Conservation (phyloP, 2,113 vertebrate species). For the Marmota monax region DNA sequence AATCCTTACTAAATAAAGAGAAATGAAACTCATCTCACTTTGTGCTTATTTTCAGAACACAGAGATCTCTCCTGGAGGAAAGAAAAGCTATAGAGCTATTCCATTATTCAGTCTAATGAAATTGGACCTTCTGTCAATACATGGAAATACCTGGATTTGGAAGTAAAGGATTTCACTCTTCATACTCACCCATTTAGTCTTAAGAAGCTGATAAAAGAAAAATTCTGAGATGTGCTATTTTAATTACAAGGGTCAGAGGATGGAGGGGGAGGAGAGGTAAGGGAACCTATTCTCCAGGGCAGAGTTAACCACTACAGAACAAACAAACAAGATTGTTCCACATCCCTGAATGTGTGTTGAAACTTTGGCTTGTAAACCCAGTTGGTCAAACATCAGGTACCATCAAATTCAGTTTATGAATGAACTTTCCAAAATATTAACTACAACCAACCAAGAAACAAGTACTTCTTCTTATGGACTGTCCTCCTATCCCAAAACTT, state of each 20-base stretch:
- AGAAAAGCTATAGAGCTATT: not conserved
- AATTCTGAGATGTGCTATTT: not conserved
- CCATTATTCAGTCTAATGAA: constrained; percentile 61
- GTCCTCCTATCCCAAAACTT: not conserved
- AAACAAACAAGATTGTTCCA: not conserved
- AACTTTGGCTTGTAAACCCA: not conserved
- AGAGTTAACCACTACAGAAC: not conserved
- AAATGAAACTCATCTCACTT: not conserved
- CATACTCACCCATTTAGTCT: not conserved
- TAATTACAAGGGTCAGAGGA: not conserved
- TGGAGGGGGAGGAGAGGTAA: not conserved
- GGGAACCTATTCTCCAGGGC: not conserved
- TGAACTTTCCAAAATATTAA: not conserved
- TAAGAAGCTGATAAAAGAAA: not conserved
- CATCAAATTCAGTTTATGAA: not conserved
- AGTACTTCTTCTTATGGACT: not conserved
- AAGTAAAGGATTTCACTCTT: constrained; percentile 42
- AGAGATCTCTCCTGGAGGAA: not conserved
- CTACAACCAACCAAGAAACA: not conserved
- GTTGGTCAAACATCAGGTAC: not conserved
- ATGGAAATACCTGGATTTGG: constrained; percentile 54
- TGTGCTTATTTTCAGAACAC: constrained; percentile 35
- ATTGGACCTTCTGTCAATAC: constrained; percentile 62
- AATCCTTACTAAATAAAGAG: constrained; percentile 43
- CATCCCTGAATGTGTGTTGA: not conserved